phyloP scores from a whole-genome alignment of 2,113 vertebrate species.

The Anoplopoma fimbria region DNA sequence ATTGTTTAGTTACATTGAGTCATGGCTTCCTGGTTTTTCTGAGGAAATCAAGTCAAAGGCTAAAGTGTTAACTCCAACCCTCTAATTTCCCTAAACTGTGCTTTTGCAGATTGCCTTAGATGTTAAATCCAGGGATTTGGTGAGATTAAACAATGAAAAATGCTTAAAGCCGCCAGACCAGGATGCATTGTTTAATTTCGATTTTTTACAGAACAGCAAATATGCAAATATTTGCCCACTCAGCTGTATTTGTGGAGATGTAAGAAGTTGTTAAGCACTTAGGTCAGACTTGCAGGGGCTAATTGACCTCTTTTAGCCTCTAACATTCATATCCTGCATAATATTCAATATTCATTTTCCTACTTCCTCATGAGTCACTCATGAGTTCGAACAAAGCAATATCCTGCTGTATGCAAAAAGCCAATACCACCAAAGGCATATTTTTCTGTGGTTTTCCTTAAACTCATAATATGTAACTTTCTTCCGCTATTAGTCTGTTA shows the following conservation, averaged over 20 bases:
- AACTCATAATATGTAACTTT: neutral
- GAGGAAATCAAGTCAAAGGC: neutral
- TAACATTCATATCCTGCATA: neutral
- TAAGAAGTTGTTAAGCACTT: conserved; percentile 9
- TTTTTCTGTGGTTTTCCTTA: neutral
- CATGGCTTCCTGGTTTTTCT: neutral
- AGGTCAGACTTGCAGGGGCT: neutral
- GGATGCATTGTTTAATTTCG: neutral
- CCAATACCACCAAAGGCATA: neutral
- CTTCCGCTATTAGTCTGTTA: too few species aligned
- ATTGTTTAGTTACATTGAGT: neutral
- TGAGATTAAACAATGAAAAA: conserved; percentile 30
- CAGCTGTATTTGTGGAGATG: conserved; percentile 12
- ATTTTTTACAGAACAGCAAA: neutral
- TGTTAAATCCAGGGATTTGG: conserved; percentile 3
- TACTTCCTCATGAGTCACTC: conserved; percentile 7
- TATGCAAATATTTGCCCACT: conserved; percentile 35
- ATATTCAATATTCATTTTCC: conserved; percentile 13
- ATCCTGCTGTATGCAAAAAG: neutral
- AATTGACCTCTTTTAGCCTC: neutral
- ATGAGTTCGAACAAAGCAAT: neutral
- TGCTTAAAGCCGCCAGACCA: conserved; percentile 8
- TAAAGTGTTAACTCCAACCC: neutral
- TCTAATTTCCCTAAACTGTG: conserved; percentile 12
- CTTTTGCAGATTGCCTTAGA: conserved; percentile 10